Evolutionary conservation across 2,797 vertebrate species (phyloP).

Genomic region (Pseudochirops corinnae): DNA sequence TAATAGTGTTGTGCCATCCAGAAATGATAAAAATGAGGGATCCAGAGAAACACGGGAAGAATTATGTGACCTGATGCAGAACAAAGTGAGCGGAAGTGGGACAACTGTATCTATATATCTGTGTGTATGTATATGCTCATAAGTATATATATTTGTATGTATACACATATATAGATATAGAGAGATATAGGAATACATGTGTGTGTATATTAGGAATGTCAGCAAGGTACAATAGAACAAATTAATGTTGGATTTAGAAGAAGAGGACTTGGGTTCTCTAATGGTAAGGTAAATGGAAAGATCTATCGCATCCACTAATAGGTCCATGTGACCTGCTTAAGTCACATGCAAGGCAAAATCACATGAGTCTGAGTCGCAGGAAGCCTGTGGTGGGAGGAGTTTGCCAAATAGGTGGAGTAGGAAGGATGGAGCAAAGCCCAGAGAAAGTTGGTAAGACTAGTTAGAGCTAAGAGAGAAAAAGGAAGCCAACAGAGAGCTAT

Average conservation of each 20-base stretch:
- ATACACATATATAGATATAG: not conserved
- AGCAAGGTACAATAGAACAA: not conserved
- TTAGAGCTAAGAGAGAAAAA: no score
- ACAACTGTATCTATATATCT: not conserved
- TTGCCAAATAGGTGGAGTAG: no score
- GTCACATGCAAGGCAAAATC: no score
- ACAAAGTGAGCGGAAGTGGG: not conserved
- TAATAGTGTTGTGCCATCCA: not conserved
- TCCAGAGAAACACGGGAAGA: not conserved
- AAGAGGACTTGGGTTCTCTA: not conserved
- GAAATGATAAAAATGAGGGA: not conserved
- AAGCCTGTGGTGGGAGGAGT: no score
- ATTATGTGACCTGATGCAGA: not conserved
- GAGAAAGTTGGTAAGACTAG: no score
- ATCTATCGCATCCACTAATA: no score
- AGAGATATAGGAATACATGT: not conserved
- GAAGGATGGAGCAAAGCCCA: no score
- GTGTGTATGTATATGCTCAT: not conserved
- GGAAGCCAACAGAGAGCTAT: no score
- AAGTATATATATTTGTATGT: not conserved
- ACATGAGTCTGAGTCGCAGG: no score
- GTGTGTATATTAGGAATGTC: not conserved
- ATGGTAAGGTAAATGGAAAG: no score
- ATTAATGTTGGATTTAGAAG: not conserved
- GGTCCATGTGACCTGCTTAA: no score